Percentiles rank a stretch among this genome's conserved stretches.
Evolutionary conservation across 2,888 invertebrate genomes (phyloP).

Genomic region (Choreutis nemorana): DNA sequence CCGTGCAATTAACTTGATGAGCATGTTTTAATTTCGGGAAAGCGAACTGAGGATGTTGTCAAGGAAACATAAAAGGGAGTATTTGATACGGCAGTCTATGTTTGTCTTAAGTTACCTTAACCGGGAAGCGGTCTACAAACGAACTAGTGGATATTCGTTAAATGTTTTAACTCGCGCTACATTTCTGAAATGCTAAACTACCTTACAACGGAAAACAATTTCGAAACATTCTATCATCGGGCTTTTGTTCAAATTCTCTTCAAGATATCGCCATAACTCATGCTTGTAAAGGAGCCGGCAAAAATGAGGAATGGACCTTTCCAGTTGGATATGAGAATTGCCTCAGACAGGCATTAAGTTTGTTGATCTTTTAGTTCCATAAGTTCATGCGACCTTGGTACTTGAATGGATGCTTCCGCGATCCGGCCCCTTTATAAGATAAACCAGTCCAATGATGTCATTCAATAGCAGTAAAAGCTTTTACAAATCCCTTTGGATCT

Average conservation of each 20-base stretch:
- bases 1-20: no score
- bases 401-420: conserved; percentile 38
- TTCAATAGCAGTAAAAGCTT: conserved; percentile 36
- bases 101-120: no score
- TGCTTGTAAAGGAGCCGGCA: conserved; percentile 42
- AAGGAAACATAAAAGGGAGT: no score
- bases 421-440: conserved; percentile 16
- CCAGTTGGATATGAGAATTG: no score
- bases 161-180: no score
- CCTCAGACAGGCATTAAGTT: no score
- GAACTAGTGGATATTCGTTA: no score
- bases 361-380: no score
- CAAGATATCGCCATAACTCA: conserved; percentile 35
- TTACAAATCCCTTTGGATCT: conserved; percentile 22
- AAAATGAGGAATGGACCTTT: conserved; percentile 30
- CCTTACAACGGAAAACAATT: conserved; percentile 27
- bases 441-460: conserved; percentile 20
- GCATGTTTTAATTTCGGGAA: no score
- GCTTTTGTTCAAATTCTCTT: conserved; percentile 33
- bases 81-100: no score
- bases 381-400: conserved; percentile 30
- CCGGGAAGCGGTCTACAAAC: no score
- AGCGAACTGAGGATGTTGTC: no score
- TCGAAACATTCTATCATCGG: conserved; percentile 33
- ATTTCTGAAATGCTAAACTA: conserved; percentile 14